Evolutionary conservation across 1,140 invertebrate genomes (phyloP).

Genomic region (Phthorimaea operculella): DNA sequence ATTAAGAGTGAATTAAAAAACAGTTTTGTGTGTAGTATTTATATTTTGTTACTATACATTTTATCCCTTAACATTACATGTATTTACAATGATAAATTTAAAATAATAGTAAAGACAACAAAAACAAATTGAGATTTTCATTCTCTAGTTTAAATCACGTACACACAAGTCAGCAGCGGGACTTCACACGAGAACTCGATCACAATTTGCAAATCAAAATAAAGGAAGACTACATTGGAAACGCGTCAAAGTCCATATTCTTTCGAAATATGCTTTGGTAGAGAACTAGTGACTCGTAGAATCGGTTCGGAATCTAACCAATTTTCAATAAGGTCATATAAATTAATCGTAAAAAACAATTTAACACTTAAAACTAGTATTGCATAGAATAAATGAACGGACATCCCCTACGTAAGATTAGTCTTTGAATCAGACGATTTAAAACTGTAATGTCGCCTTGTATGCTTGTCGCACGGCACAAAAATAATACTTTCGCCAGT

Average conservation of each 20-base stretch:
- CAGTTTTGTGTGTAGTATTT: slow-evolving; percentile 32
- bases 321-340: slow-evolving; percentile 43
- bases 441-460: slow-evolving; percentile 25
- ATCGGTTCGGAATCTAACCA: slow-evolving; percentile 23
- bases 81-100: slow-evolving; percentile 48
- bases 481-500: slow-evolving; percentile 17
- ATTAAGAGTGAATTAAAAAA: slow-evolving; percentile 1
- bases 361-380: slow-evolving; percentile 68
- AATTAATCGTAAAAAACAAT: slow-evolving; percentile 64
- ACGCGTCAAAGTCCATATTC: slow-evolving; percentile 28
- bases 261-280: slow-evolving; percentile 53
- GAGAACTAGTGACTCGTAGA: slow-evolving; percentile 43
- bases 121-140: slow-evolving; percentile 53
- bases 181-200: background rate
- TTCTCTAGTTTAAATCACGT: slow-evolving; percentile 16
- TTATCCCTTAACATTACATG: slow-evolving; percentile 55
- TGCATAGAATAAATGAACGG: slow-evolving; percentile 61
- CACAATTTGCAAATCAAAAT: slow-evolving; percentile 9
- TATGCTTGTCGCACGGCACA: slow-evolving; percentile 24
- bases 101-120: slow-evolving; percentile 57
- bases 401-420: slow-evolving; percentile 33
- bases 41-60: slow-evolving; percentile 65
- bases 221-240: slow-evolving; percentile 43
- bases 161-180: background rate
- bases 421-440: slow-evolving; percentile 29